Evolutionary conservation across 2,797 vertebrate species (phyloP).

Genomic region (Saxicola maurus): DNA sequence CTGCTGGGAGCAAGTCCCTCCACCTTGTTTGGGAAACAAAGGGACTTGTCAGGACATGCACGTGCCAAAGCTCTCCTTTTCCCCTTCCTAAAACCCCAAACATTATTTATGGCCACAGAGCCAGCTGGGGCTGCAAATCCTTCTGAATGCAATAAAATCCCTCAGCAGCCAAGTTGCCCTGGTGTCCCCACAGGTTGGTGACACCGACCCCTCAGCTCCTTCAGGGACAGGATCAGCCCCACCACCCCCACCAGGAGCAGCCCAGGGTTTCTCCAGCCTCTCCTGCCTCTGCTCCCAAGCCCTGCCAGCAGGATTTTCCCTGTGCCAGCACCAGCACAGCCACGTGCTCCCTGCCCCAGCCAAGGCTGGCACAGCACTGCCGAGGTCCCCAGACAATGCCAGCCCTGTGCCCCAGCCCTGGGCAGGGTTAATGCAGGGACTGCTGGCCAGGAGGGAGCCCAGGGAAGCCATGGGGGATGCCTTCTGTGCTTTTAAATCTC

Average conservation of each 20-base stretch:
- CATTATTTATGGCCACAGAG: not conserved
- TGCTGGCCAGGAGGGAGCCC: not conserved
- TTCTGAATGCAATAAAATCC: not conserved
- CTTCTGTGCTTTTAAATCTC: not conserved
- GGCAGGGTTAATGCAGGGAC: not conserved
- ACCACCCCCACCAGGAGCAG: not conserved
- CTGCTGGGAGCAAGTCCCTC: not conserved
- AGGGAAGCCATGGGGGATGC: fast-evolving
- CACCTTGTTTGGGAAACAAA: not conserved
- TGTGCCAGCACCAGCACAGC: not conserved
- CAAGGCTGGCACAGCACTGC: not conserved
- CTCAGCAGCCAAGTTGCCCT: not conserved
- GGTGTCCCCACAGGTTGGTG: not conserved
- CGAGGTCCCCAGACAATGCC: not conserved
- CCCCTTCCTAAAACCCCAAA: not conserved
- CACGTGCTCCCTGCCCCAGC: not conserved
- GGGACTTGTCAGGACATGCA: not conserved
- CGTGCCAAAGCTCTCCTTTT: not conserved
- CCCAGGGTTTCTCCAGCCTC: not conserved
- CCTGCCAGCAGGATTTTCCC: not conserved
- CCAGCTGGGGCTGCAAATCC: not conserved
- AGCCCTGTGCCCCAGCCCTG: not conserved
- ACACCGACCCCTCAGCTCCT: not conserved
- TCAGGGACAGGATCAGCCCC: not conserved
- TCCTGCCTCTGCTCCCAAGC: not conserved